Evolutionary conservation across 2,113 vertebrate species (phyloP), one percentile per base, ranked within the genome.

Genomic region (Sceloporus undulatus): DNA sequence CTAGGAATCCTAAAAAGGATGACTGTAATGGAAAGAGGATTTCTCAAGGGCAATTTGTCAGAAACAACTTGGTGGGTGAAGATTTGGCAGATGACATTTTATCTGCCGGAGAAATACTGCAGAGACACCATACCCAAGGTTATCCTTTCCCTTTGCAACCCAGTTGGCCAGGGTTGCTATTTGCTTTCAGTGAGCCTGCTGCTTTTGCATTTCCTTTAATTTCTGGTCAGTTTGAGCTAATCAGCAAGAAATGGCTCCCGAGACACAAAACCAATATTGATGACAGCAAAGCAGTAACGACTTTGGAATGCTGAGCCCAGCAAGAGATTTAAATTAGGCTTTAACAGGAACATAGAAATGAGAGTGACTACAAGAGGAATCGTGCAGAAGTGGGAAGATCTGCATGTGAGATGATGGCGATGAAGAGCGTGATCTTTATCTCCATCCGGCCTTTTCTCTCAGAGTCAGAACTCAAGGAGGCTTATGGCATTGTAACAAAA

Each of bases 251-350:
- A 95, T 94, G 91, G 92, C 85, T 85, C 78, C 85, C 87, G 80
- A 92, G 90, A 89, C 34, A 25, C 27, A 92, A 92, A 89, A 94
- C 88, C 40, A 84, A 90, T 94, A 95, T 95, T 93, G 94, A 94
- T 90, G 90, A 84, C 59, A 82, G 62, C 76, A 25, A 88, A 87
- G 89, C 88, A 74, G 76, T 59, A 66, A 86, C 91, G 91, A 87
- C 56, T 81, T 65, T 85, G 84, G 90, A 94, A 92, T 84, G 93
- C 94, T 95, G 93, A 94, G 38, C 88, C 79, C 85, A 94, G 90
- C 91, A 92, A 90, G 91, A 92, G 87, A 65, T 48, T 68, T 76
- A 90, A 92, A 92, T 93, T 86, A 81, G 87, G 56, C 74, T 91
- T 92, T 86, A 83, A 62, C 87, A 90, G 85, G 73, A 59, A 90